These are phyloP conservation scores for Mormoops blainvillei DNA, from an alignment of 2,113 vertebrate genomes.

Conservation along the genomic window DNA sequence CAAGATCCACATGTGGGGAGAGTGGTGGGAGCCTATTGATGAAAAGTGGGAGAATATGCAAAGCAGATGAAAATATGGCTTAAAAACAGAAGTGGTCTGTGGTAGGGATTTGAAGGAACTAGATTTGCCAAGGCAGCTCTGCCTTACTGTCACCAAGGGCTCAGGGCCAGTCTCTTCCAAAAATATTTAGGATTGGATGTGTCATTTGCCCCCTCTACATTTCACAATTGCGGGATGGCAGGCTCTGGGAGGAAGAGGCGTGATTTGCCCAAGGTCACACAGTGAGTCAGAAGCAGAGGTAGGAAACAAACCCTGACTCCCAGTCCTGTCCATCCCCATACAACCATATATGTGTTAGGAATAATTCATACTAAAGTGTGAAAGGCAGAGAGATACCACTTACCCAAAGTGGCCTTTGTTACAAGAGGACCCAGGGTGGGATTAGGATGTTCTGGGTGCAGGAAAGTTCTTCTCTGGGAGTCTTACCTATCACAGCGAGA, in stretches of 20 bases:
- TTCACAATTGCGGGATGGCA: neutral
- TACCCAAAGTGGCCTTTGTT: neutral
- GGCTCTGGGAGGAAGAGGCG: neutral
- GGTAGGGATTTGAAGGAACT: too few species aligned
- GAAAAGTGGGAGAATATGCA: neutral
- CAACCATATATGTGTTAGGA: neutral
- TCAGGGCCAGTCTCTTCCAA: neutral
- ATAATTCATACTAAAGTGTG: neutral
- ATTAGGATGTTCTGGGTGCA: neutral
- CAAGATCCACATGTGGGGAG: neutral
- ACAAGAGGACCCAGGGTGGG: neutral
- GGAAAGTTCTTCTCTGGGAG: neutral
- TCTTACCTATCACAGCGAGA: neutral
- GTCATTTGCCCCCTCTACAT: neutral
- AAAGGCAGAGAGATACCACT: neutral
- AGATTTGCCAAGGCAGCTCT: neutral
- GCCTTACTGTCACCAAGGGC: neutral
- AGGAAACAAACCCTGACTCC: neutral
- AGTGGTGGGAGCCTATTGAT: neutral
- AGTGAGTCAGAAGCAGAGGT: neutral
- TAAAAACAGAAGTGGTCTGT: neutral
- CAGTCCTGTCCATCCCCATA: neutral
- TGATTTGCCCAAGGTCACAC: neutral
- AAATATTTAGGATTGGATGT: neutral
- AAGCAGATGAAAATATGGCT: conserved; percentile 10